A percentile compares a stretch with the other conserved stretches of the same genome.
phyloP scores from a whole-genome alignment of 2,888 invertebrate genomes.

The Chrysolina oricalcia region DNA sequence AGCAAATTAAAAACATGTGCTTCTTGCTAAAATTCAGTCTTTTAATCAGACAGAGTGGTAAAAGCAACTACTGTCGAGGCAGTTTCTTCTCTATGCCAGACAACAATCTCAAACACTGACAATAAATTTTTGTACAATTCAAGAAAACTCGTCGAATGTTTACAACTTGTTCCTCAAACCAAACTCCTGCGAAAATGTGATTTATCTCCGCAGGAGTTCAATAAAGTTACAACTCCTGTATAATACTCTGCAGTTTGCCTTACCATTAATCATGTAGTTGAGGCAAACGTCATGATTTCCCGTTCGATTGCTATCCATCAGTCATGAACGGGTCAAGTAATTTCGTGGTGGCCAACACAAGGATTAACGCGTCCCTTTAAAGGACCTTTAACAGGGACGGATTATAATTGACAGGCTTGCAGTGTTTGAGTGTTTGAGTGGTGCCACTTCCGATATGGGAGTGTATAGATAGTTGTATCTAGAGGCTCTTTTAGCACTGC shows the following conservation, averaged over 20 bases:
- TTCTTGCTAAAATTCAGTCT: no score
- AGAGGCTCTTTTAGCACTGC: no score
- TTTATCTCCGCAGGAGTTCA: conserved; percentile 1
- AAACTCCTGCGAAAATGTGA: conserved; percentile 11
- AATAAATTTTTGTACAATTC: neutral
- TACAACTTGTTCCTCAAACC: neutral
- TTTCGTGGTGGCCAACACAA: conserved; percentile 1
- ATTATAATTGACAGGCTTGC: conserved; percentile 21
- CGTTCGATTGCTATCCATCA: conserved; percentile 15
- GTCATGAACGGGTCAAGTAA: conserved; percentile 28
- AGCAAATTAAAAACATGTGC: no score
- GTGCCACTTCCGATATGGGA: conserved; percentile 6
- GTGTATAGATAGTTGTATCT: no score
- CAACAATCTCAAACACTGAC: neutral
- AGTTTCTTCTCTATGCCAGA: neutral
- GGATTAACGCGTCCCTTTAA: conserved; percentile 24
- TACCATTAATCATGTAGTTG: conserved; percentile 16
- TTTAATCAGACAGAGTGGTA: neutral
- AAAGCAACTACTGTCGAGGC: neutral
- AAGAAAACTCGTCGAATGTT: neutral
- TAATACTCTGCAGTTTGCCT: neutral
- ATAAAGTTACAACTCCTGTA: conserved; percentile 9
- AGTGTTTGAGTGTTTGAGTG: conserved; percentile 2
- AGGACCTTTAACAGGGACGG: conserved; percentile 24
- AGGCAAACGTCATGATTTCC: conserved; percentile 10